Evolutionary conservation across 1,140 invertebrate species (phyloP).

Genomic region (Oedothorax gibbosus): DNA sequence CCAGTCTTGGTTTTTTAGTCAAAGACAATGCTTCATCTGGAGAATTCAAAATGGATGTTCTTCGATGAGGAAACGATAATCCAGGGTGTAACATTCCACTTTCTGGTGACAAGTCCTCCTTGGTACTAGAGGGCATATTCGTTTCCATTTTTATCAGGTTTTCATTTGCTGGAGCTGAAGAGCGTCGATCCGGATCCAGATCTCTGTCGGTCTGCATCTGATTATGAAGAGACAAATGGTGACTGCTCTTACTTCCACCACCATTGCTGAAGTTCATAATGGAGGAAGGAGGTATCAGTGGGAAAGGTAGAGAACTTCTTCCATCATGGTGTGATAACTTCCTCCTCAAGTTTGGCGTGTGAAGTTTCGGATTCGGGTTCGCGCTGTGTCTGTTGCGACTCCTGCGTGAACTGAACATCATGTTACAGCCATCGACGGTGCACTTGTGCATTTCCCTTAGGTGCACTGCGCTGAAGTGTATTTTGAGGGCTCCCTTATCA

Average conservation of each 20-base stretch:
- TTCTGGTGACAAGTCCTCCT: conserved; percentile 23
- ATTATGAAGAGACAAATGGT: conserved; percentile 6
- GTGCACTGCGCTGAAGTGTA: conserved; percentile 99
- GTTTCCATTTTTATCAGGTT: conserved; percentile 2
- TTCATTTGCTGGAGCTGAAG: background rate
- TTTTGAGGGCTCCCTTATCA: conserved; percentile 99
- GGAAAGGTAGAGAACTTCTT: conserved; percentile 85
- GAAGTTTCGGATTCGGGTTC: conserved; percentile 98
- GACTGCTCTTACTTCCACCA: background rate
- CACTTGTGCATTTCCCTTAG: conserved; percentile 99
- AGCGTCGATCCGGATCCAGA: background rate
- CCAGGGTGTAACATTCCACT: background rate
- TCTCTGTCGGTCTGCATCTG: conserved; percentile 16
- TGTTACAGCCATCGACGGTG: conserved; percentile 97
- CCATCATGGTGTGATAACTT: conserved; percentile 95
- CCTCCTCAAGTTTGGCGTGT: conserved; percentile 90
- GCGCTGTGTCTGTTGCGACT: conserved; percentile 96
- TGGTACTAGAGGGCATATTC: conserved; percentile 55
- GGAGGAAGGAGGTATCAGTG: conserved; percentile 74
- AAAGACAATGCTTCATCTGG: conserved; percentile 35
- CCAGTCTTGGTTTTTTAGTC: conserved; percentile 71
- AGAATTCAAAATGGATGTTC: conserved; percentile 3
- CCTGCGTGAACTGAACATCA: conserved; percentile 98
- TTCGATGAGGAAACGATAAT: conserved; percentile 5
- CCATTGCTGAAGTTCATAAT: conserved; percentile 45